Percentiles rank a stretch among this genome's conserved stretches.
These are phyloP conservation scores for Lophius americanus DNA, from an alignment of 2,797 vertebrate species.

Conservation along the genomic window DNA sequence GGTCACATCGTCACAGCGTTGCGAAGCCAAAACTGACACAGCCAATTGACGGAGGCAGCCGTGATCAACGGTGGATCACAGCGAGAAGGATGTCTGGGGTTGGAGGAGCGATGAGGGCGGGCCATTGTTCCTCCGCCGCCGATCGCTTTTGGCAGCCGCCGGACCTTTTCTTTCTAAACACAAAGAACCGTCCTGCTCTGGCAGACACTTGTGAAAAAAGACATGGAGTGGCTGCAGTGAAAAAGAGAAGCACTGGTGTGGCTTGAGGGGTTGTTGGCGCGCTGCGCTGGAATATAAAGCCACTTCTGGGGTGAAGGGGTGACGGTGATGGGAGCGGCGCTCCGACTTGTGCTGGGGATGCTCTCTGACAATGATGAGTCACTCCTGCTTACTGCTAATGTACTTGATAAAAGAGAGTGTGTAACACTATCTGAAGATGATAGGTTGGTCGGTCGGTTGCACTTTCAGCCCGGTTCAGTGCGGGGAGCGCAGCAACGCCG, in stretches of 20 bases:
- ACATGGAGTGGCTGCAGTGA: slow-evolving; percentile 70
- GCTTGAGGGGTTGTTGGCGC: slow-evolving; percentile 71
- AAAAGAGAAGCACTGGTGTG: slow-evolving; percentile 82
- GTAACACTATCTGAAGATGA: slow-evolving; percentile 63
- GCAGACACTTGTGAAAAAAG: slow-evolving; percentile 72
- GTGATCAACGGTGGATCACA: slow-evolving; percentile 78
- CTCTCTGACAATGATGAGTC: slow-evolving; percentile 66
- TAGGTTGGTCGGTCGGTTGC: slow-evolving; percentile 45
- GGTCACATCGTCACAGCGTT: slow-evolving; percentile 77
- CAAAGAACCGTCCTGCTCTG: slow-evolving; percentile 66
- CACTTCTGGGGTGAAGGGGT: slow-evolving; percentile 58
- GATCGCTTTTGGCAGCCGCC: slow-evolving; percentile 74
- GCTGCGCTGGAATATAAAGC: slow-evolving; percentile 65
- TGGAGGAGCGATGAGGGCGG: slow-evolving; percentile 72
- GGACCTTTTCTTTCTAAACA: slow-evolving; percentile 69
- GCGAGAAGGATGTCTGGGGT: slow-evolving; percentile 71
- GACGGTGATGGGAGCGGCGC: slow-evolving; percentile 55
- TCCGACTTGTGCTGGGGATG: slow-evolving; percentile 58
- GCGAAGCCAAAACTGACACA: slow-evolving; percentile 79
- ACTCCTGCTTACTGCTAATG: slow-evolving; percentile 48
- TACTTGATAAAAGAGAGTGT: slow-evolving; percentile 51
- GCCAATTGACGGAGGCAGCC: slow-evolving; percentile 71
- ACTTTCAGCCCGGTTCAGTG: slow-evolving; percentile 55
- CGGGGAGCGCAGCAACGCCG: slow-evolving; percentile 39
- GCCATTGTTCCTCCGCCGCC: slow-evolving; percentile 82